phyloP scores from a whole-genome alignment of 2,888 invertebrate genomes.

The Lasioglossum zephyrum region DNA sequence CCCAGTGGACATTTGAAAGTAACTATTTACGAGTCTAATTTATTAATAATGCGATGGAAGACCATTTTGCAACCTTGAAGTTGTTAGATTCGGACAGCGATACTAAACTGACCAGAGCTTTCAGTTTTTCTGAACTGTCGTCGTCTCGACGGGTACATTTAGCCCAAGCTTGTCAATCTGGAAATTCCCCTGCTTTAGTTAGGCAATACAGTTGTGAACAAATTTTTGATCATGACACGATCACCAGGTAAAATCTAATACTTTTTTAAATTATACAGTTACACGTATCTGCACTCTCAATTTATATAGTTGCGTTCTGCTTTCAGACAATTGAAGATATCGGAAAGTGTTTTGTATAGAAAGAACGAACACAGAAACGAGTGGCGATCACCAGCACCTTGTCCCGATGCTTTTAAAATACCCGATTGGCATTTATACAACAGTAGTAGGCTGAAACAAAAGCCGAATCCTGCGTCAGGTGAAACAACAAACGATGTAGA shows the following conservation, averaged over 20 bases:
- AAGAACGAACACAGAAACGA: slow-evolving; percentile 44
- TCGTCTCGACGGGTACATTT: slow-evolving; percentile 60
- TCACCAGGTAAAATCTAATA: slow-evolving; percentile 66
- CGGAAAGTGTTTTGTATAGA: slow-evolving; percentile 40
- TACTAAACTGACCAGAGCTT: slow-evolving; percentile 69
- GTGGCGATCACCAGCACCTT: slow-evolving; percentile 60
- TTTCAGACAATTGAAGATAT: slow-evolving; percentile 63
- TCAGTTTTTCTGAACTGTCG: slow-evolving; percentile 75
- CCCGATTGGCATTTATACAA: background rate
- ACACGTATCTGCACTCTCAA: background rate
- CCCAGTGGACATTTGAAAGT: slow-evolving; percentile 58
- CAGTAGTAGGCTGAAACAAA: slow-evolving; percentile 1
- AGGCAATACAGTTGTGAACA: slow-evolving; percentile 77
- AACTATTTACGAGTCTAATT: slow-evolving; percentile 57
- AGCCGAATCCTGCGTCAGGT: slow-evolving; percentile 11
- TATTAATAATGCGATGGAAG: slow-evolving; percentile 70
- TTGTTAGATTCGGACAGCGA: slow-evolving; percentile 65
- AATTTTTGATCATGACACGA: slow-evolving; percentile 68
- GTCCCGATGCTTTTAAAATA: background rate
- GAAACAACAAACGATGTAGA: slow-evolving; percentile 23
- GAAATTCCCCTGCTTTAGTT: slow-evolving; percentile 63
- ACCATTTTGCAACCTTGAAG: slow-evolving; percentile 70
- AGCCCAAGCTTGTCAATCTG: slow-evolving; percentile 67
- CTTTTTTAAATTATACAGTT: too few species aligned
- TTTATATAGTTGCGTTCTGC: background rate